Base-by-base conservation (phyloP, 2,797 vertebrate species). In the Tinamus major region DNA sequence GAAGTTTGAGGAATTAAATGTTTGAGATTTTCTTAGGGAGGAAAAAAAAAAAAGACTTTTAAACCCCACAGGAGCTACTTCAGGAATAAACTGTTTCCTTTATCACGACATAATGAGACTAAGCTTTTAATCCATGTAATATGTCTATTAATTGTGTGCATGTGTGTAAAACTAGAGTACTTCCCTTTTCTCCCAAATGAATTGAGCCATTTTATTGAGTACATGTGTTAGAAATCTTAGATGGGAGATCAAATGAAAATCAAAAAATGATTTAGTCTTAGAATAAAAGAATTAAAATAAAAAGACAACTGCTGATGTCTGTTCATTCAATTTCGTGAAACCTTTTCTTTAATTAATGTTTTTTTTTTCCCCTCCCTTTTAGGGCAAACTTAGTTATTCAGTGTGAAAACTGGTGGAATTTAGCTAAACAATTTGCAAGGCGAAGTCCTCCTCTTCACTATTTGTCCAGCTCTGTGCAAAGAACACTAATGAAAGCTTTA, bases 351-450 rank as follows among this genome's bases (percentile, higher is more conserved):
- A 77, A 85, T 83, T 68, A 90, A 37, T 27, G 77, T 90, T 87
- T 82, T 58, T 63, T 88, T 82, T 55, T 62, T 55, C 11, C 17
- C 72, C 69, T 74, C 51, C 64, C 65, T 85, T 92, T 42, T 95
- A 99, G 99, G 97, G 99, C 99, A 11, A 99, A 99, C 97, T 98
- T 99, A 80, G 99, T 99, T 95, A 99, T 99, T 81, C 99, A 99
- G 88, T 99, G 99, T 97, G 99, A 99, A 97, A 99, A 98, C 96
- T 99, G 99, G 99, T 99, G 99, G 99, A 99, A 98, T 95, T 97
- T 99, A 97, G 99, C 99, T 13, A 99, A 99, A 96, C 99, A 99
- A 96, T 99, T 99, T 96, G 99, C 99, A 87, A 98, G 98, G 84
- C 98, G 99, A 96, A 99, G 98, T 88, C 99, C 99, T 15, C 99